Conservation (phyloP, 2,888 invertebrate species). For the Cabera pusaria region DNA sequence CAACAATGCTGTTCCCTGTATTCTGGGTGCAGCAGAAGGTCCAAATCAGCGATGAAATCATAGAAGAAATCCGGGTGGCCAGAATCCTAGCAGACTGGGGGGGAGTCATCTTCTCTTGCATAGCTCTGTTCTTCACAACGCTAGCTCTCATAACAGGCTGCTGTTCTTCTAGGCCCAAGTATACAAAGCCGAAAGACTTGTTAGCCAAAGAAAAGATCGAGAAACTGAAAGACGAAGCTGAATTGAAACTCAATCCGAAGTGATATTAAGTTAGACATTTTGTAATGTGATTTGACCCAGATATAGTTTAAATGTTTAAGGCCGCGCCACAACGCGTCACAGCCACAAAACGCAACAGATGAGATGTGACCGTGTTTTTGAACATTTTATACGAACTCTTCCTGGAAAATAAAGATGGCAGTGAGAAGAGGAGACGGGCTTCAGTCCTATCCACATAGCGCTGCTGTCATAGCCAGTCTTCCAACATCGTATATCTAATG, state of each 20-base stretch:
- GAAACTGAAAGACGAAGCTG: constrained; percentile 62
- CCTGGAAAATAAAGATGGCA: too few relatives aligned
- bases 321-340: too few relatives aligned
- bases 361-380: too few relatives aligned
- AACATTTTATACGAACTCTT: too few relatives aligned
- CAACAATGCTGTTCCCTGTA: constrained; percentile 88
- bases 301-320: too few relatives aligned
- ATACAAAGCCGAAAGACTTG: constrained; percentile 45
- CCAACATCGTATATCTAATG: too few relatives aligned
- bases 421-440: too few relatives aligned
- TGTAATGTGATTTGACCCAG: too few relatives aligned
- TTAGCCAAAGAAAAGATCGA: constrained; percentile 34
- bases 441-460: too few relatives aligned
- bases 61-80: constrained; percentile 73
- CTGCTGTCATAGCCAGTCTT: too few relatives aligned
- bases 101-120: constrained; percentile 56
- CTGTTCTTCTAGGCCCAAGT: constrained; percentile 44
- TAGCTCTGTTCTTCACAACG: constrained; percentile 77
- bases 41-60: constrained; percentile 80
- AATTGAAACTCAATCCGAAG: constrained; percentile 61
- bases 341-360: too few relatives aligned
- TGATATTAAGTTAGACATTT: too few relatives aligned
- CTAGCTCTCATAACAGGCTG: constrained; percentile 70
- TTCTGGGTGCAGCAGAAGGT: constrained; percentile 91
- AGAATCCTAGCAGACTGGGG: constrained; percentile 68